These are phyloP conservation scores for Cantharis rustica DNA, from an alignment of 2,888 invertebrate species.

Conservation along the genomic window DNA sequence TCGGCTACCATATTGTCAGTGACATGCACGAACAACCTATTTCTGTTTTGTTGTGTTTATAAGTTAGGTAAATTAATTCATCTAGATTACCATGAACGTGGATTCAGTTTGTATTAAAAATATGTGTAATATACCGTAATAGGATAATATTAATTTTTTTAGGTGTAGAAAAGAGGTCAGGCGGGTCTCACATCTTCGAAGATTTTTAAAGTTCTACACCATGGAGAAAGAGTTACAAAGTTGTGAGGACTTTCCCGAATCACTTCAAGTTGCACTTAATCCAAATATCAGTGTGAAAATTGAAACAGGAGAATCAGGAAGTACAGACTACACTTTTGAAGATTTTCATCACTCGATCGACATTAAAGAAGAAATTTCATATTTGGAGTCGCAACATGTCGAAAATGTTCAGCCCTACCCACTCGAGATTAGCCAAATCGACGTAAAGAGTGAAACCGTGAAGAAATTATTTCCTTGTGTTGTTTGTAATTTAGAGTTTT, in stretches of 20 bases:
- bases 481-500: neutral
- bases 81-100: neutral
- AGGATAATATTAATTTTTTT: neutral
- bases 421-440: neutral
- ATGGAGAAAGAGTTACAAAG: neutral
- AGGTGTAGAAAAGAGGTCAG: neutral
- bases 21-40: neutral
- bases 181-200: neutral
- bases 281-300: neutral
- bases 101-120: neutral
- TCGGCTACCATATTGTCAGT: neutral
- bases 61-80: neutral
- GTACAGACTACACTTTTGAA: neutral
- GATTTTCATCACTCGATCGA: neutral
- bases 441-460: neutral
- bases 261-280: neutral
- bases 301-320: neutral
- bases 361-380: neutral
- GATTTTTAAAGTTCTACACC: neutral
- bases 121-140: neutral
- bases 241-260: neutral
- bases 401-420: neutral
- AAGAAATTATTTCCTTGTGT: neutral
- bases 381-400: neutral
- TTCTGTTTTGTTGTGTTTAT: neutral